phyloP scores from a whole-genome alignment of 2,888 invertebrate species.

The Dysmachus trigonus region DNA sequence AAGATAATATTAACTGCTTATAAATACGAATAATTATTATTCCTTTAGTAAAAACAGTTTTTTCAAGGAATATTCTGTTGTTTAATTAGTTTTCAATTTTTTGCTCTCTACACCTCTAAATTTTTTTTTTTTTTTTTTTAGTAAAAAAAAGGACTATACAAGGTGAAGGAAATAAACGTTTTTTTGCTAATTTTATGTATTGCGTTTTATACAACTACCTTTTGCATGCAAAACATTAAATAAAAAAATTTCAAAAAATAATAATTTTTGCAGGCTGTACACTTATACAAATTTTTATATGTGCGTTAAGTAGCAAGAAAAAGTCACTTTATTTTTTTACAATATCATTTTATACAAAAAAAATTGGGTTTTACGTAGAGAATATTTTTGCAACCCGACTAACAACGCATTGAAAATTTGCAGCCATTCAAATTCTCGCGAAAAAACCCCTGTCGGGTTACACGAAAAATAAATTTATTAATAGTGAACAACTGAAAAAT shows the following conservation, averaged over 20 bases:
- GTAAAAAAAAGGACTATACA: neutral
- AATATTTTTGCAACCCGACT: neutral
- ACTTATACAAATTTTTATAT: constrained; percentile 33
- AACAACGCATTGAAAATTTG: constrained; percentile 58
- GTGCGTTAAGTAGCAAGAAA: constrained; percentile 21
- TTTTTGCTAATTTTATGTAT: constrained; percentile 13
- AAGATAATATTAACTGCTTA: neutral
- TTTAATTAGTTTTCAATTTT: constrained; percentile 45
- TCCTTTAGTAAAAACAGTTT: neutral
- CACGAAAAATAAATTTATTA: neutral
- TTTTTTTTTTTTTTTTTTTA: no score
- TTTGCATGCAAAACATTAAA: neutral
- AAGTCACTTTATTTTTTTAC: constrained; percentile 9
- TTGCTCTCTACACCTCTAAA: constrained; percentile 46
- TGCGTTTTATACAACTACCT: constrained; percentile 31
- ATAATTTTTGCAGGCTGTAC: constrained; percentile 10
- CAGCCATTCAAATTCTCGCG: constrained; percentile 65
- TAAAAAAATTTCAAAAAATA: neutral
- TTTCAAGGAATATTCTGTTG: neutral
- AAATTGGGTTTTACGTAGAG: constrained; percentile 43
- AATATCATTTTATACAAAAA: neutral
- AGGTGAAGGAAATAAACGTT: constrained; percentile 11
- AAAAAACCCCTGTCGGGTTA: constrained; percentile 45
- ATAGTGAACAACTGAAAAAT: constrained; percentile 28
- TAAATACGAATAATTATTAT: neutral